Percentiles rank a stretch among this genome's conserved stretches.
These are phyloP conservation scores for Archaeoteleia sp. DNA, from an alignment of 2,888 invertebrate species.

Conservation along the genomic window DNA sequence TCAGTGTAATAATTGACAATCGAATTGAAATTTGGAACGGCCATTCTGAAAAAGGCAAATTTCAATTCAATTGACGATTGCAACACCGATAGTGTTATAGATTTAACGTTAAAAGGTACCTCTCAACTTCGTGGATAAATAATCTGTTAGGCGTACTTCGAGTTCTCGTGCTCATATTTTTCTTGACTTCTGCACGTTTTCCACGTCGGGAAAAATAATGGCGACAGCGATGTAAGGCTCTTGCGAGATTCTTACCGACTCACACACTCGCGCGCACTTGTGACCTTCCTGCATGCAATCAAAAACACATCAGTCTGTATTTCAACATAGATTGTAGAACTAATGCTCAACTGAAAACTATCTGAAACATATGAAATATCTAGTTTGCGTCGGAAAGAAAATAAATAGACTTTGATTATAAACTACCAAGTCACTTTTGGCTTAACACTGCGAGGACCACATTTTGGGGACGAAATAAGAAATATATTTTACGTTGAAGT, in stretches of 20 bases:
- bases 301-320: constrained; percentile 28
- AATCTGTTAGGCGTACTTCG: constrained; percentile 9
- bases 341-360: constrained; percentile 11
- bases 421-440: too few relatives aligned
- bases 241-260: constrained; percentile 5
- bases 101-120: constrained; percentile 21
- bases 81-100: constrained; percentile 17
- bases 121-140: constrained; percentile 24
- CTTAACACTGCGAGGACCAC: too few relatives aligned
- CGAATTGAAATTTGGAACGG: too few relatives aligned
- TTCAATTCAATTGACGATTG: too few relatives aligned
- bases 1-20: too few relatives aligned
- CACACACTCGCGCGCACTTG: neutral
- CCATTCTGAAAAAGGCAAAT: too few relatives aligned
- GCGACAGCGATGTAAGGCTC: neutral
- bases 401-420: too few relatives aligned
- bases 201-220: neutral
- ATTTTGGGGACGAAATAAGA: too few relatives aligned
- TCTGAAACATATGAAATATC: constrained; percentile 1
- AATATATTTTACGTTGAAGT: too few relatives aligned
- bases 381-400: too few relatives aligned
- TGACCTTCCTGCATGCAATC: constrained; percentile 7
- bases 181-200: constrained; percentile 9
- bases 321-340: neutral
- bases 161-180: constrained; percentile 13